These are phyloP conservation scores for Cyprinodon tularosa DNA, from an alignment of 2,113 vertebrate species.

Conservation along the genomic window DNA sequence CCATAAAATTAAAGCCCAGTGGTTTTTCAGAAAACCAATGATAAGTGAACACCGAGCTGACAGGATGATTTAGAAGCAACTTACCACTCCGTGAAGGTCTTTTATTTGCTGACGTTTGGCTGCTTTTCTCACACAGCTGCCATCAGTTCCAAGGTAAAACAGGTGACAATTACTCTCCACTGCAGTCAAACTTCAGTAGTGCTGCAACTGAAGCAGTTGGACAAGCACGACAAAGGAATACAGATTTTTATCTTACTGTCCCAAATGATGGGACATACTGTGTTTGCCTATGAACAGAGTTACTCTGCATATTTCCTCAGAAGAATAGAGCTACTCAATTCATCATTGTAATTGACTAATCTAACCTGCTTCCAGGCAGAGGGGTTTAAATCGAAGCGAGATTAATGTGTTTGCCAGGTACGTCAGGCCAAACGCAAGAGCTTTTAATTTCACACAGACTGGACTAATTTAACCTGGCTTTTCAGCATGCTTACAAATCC, in stretches of 20 bases:
- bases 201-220: background rate
- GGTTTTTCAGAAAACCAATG: background rate
- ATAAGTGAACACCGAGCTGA: background rate
- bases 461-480: background rate
- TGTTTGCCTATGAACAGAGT: background rate
- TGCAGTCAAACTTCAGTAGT: background rate
- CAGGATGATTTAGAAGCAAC: background rate
- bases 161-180: background rate
- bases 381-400: background rate
- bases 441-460: background rate
- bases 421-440: background rate
- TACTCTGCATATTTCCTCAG: background rate
- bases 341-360: background rate
- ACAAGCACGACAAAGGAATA: background rate
- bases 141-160: background rate
- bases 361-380: background rate
- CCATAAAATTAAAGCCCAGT: background rate
- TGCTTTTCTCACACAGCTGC: background rate
- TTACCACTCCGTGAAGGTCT: background rate
- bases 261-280: background rate
- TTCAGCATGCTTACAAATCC: background rate
- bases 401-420: background rate
- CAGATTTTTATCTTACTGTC: background rate
- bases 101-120: background rate
- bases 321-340: background rate